Conservation (phyloP, 2,797 vertebrate genomes). For the Myripristis jacobus region DNA sequence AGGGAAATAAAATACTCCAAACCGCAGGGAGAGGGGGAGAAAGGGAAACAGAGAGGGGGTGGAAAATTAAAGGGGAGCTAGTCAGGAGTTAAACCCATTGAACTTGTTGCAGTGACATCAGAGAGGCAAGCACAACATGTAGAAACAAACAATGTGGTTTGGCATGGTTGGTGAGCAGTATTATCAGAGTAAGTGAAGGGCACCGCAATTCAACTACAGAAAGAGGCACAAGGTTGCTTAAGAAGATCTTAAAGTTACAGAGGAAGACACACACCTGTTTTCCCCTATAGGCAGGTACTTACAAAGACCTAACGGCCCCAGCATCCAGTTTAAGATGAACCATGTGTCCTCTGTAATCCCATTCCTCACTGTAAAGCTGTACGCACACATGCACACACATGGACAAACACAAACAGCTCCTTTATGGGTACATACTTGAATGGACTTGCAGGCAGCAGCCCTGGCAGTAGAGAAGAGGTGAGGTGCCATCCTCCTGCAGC, state of each 20-base stretch:
- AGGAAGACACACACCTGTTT: no score
- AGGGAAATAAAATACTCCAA: slow-evolving; percentile 73
- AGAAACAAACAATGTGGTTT: slow-evolving; percentile 48
- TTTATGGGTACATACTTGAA: slow-evolving; percentile 88
- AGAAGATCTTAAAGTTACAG: background rate
- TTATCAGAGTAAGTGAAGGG: background rate
- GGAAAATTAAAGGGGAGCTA: slow-evolving; percentile 59
- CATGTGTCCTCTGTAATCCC: no score
- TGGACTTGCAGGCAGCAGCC: slow-evolving; percentile 93
- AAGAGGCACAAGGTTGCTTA: background rate
- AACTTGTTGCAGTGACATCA: slow-evolving; percentile 63
- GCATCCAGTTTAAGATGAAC: background rate
- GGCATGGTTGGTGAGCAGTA: background rate
- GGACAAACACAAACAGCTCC: background rate
- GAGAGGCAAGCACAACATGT: slow-evolving; percentile 39
- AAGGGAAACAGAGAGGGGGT: slow-evolving; percentile 37
- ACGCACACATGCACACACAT: background rate
- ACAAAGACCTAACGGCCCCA: slow-evolving; percentile 7
- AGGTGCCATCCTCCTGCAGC: slow-evolving; percentile 93
- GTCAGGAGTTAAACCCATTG: slow-evolving; percentile 71
- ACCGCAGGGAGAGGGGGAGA: slow-evolving; percentile 50
- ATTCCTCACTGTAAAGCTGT: background rate
- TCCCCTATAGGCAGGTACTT: background rate
- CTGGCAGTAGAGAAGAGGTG: slow-evolving; percentile 90
- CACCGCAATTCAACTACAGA: background rate